phyloP scores from a whole-genome alignment of 2,113 vertebrate genomes.

The Orthonyx spaldingii region DNA sequence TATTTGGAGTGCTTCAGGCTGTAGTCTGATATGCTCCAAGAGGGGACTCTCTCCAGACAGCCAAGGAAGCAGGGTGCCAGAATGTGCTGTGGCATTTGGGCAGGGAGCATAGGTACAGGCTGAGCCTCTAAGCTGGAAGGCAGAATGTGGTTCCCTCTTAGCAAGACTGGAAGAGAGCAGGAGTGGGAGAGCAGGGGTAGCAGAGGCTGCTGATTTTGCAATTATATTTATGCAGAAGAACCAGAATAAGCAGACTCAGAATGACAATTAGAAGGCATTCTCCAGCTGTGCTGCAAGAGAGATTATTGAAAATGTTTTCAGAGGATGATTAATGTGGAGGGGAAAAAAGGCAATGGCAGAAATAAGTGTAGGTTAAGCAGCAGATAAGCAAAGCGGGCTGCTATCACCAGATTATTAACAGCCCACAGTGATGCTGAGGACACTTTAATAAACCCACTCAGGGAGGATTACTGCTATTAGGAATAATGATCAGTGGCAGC shows the following conservation, averaged over 20 bases:
- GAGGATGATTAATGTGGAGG: neutral
- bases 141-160: neutral
- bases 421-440: neutral
- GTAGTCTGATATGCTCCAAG: neutral
- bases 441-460: constrained; percentile 24
- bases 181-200: too few relatives aligned
- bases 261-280: neutral
- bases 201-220: neutral
- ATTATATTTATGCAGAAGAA: neutral
- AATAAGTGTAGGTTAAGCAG: neutral
- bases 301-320: neutral
- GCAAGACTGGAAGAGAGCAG: neutral
- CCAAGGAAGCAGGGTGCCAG: neutral
- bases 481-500: neutral
- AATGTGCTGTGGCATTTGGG: too few relatives aligned
- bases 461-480: constrained; percentile 3
- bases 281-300: neutral
- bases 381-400: neutral
- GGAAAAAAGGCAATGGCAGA: neutral
- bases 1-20: neutral
- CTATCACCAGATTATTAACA: neutral
- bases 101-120: accelerated
- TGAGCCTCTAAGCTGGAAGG: neutral
- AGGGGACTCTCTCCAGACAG: accelerated
- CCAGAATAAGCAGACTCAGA: neutral